phyloP scores from a whole-genome alignment of 1,140 invertebrate species.

The Drosophila nigromelanica region DNA sequence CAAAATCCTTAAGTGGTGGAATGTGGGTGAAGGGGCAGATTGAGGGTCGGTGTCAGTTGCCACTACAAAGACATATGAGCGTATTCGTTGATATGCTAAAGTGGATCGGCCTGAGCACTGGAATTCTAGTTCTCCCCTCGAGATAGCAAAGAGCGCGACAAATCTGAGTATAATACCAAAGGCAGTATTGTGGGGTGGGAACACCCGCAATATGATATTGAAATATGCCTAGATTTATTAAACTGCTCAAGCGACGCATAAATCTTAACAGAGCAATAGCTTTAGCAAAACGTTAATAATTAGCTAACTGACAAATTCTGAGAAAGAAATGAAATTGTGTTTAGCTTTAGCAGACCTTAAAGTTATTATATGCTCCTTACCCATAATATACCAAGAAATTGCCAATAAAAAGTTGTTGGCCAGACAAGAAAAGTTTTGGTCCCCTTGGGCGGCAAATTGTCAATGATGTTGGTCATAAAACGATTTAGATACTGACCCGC shows the following conservation, averaged over 20 bases:
- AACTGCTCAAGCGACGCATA: constrained; percentile 33
- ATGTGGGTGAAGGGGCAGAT: not conserved
- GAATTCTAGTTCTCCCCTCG: not conserved
- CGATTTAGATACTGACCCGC: constrained; percentile 61
- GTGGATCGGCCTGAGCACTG: constrained; percentile 1
- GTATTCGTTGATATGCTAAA: constrained; percentile 59
- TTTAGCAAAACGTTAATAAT: constrained; percentile 17
- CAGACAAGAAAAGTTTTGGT: constrained; percentile 45
- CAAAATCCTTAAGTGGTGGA: not conserved
- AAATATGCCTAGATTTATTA: constrained; percentile 42
- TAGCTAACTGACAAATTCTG: not conserved
- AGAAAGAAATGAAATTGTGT: not conserved
- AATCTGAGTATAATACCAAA: constrained; percentile 62
- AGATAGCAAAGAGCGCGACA: constrained; percentile 64
- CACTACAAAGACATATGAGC: constrained; percentile 44
- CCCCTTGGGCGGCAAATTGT: constrained; percentile 47
- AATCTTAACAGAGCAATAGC: constrained; percentile 32
- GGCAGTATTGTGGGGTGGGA: not conserved
- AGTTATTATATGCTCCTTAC: constrained; percentile 5
- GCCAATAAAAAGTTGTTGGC: constrained; percentile 33
- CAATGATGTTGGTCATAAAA: constrained; percentile 59
- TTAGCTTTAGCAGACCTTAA: constrained; percentile 5
- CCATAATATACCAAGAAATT: not conserved
- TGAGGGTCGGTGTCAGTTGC: not conserved
- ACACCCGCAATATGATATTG: constrained; percentile 13